Evolutionary conservation across 2,888 invertebrate genomes (phyloP).

Genomic region (Dysmachus trigonus): DNA sequence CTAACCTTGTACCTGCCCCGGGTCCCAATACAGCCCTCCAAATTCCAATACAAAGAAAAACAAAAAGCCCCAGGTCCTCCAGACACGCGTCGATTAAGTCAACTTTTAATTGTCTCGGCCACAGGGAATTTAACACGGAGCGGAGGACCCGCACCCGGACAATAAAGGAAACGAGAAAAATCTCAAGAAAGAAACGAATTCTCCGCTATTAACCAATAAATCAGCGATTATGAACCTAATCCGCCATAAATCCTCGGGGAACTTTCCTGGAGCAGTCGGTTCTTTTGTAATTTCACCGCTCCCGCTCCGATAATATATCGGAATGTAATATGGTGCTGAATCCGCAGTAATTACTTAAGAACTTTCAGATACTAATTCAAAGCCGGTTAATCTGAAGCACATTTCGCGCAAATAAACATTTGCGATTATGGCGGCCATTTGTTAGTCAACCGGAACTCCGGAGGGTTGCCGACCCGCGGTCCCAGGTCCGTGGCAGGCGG

Average conservation of each 20-base stretch:
- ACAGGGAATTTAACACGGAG: not conserved
- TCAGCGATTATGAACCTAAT: conserved; percentile 50
- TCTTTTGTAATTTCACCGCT: conserved; percentile 48
- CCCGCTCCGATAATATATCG: conserved; percentile 44
- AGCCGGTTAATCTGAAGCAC: conserved; percentile 36
- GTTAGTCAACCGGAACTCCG: not conserved
- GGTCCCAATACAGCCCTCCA: not conserved
- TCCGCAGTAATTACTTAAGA: conserved; percentile 46
- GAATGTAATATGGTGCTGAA: conserved; percentile 47
- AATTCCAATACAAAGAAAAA: not conserved
- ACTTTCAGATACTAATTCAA: conserved; percentile 41
- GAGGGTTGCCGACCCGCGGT: not conserved
- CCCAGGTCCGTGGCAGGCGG: not conserved
- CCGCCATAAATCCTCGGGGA: conserved; percentile 47
- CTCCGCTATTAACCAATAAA: conserved; percentile 48
- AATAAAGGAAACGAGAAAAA: not conserved
- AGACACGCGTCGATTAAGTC: not conserved
- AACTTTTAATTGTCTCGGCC: not conserved
- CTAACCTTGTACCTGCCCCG: too few relatives aligned
- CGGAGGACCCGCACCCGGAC: not conserved
- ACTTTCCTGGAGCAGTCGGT: conserved; percentile 44
- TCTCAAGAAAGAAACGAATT: conserved; percentile 41
- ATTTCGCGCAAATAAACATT: conserved; percentile 30
- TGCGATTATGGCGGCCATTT: conserved; percentile 27
- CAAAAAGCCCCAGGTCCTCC: not conserved